Evolutionary conservation across 2,888 invertebrate species (phyloP).

Genomic region (Calliopum simillimum): DNA sequence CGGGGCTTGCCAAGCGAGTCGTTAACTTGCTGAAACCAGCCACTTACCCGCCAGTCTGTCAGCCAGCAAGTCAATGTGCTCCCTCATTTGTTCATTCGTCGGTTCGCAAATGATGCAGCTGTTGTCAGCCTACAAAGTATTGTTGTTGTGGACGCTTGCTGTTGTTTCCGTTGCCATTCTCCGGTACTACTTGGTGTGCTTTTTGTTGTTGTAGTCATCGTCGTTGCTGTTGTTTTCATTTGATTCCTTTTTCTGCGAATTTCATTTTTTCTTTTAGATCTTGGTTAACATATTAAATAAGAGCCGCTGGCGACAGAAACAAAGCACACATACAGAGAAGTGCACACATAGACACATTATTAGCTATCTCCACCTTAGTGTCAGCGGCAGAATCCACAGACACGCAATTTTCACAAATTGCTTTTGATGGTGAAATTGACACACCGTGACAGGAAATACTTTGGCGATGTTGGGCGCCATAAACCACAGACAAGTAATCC

Average conservation of each 20-base stretch:
- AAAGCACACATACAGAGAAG: slow-evolving; percentile 2
- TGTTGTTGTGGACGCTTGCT: slow-evolving; percentile 20
- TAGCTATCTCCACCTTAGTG: slow-evolving; percentile 1
- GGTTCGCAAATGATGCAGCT: slow-evolving; percentile 36
- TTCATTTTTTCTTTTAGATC: slow-evolving; percentile 18
- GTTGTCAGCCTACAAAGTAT: slow-evolving; percentile 32
- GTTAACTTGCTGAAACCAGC: neutral
- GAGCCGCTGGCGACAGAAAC: slow-evolving; percentile 25
- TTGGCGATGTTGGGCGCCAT: neutral
- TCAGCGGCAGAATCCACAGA: slow-evolving; percentile 18
- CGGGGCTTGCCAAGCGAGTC: slow-evolving; percentile 20
- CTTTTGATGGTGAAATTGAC: slow-evolving; percentile 12
- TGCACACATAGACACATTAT: slow-evolving; percentile 2
- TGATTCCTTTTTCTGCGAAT: slow-evolving; percentile 31
- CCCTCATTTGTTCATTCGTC: slow-evolving; percentile 22
- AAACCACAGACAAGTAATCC: too few relatives aligned
- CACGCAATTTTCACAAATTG: slow-evolving; percentile 22
- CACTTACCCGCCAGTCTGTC: slow-evolving; percentile 28
- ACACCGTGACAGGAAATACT: slow-evolving; percentile 27
- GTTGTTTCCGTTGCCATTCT: slow-evolving; percentile 2
- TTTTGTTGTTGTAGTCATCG: neutral
- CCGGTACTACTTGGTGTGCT: slow-evolving; percentile 2
- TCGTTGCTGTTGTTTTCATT: slow-evolving; percentile 12
- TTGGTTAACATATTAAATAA: slow-evolving; percentile 23
- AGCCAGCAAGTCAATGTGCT: slow-evolving; percentile 14